Evolutionary conservation across 2,888 invertebrate species (phyloP), one percentile per base, ranked within the genome.

Genomic region (Loripinus fragilis): DNA sequence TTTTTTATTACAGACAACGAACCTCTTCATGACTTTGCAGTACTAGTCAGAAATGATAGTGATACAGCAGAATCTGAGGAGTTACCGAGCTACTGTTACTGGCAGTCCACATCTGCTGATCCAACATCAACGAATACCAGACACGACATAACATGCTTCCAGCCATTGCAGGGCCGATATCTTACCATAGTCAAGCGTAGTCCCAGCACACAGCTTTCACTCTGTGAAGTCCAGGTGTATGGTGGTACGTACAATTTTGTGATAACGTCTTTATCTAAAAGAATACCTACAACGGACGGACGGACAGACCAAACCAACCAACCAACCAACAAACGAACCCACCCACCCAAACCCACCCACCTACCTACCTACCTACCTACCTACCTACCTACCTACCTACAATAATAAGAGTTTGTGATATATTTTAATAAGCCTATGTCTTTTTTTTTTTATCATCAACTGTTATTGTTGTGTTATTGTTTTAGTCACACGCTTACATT

Each of bases 191-290:
- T 10, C 17, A 60, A 23, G 33, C 60, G 3, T 2, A 3, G 2
- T 15, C n/a, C 7, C 15, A 45, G 2, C 20, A 3, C 17, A 45
- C n/a, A 12, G 45, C 17, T 60, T 17, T 1, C 30, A 33, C 60
- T 60, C 3, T 60, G 60, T 60, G 60, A 60, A 33, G 60, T 60
- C 30, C 30, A 60, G n/a, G 23, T 60, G 15, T 60, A 60, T 33
- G 60, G 60, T 15, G 60, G 60, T 60, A 33, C 30, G 30, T 45
- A 20, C 8, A 3, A 15, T 3, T 45, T 12, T 3, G 20, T 45
- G 17, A 20, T 45, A 15, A 3, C n/a, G 10, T 12, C n/a, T 45
- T 17, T 41, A n/a, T n/a, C n/a, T n/a, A n/a, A n/a, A n/a, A 38
- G 38, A 5, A 38, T 38, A 38, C 38, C 12, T 38, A 38, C 38